These are phyloP conservation scores for Pantelozetes paolii DNA, from an alignment of 2,888 invertebrate species.

Conservation along the genomic window DNA sequence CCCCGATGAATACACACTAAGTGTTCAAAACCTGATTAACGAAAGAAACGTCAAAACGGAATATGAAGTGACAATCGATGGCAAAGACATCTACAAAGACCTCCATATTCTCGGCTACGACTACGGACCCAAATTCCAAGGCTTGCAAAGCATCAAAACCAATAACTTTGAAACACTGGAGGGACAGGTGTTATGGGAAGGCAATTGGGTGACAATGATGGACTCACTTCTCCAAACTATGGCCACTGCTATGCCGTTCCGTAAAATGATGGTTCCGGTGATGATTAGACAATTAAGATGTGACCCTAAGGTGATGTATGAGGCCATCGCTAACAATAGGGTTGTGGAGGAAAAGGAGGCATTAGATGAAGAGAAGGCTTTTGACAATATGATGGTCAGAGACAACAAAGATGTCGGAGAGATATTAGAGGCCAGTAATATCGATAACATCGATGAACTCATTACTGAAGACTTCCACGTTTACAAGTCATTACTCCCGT, in stretches of 20 bases:
- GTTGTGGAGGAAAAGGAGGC: not conserved
- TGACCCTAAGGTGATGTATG: slow-evolving; percentile 31
- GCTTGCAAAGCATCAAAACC: not conserved
- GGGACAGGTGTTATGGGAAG: slow-evolving; percentile 40
- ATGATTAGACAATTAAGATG: slow-evolving; percentile 11
- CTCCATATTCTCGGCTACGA: not conserved
- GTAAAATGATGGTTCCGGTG: slow-evolving; percentile 33
- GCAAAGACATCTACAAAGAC: slow-evolving; percentile 4
- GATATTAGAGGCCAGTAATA: not conserved
- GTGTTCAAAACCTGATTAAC: not conserved
- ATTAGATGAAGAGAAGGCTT: not conserved
- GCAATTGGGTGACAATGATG: slow-evolving; percentile 38
- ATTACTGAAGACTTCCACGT: not conserved
- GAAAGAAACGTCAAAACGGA: not conserved
- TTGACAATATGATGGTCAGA: not conserved
- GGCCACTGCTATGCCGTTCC: slow-evolving; percentile 24
- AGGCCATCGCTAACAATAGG: not conserved
- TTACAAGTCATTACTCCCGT: not conserved
- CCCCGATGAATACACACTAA: not conserved
- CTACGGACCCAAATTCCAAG: slow-evolving; percentile 11
- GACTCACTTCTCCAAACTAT: slow-evolving; percentile 31
- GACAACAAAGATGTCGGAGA: not conserved
- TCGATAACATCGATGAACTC: not conserved
- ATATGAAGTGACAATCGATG: not conserved
- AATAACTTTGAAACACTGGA: slow-evolving; percentile 52